Conservation (phyloP, 1,140 invertebrate species). For the Ridgeia piscesae region DNA sequence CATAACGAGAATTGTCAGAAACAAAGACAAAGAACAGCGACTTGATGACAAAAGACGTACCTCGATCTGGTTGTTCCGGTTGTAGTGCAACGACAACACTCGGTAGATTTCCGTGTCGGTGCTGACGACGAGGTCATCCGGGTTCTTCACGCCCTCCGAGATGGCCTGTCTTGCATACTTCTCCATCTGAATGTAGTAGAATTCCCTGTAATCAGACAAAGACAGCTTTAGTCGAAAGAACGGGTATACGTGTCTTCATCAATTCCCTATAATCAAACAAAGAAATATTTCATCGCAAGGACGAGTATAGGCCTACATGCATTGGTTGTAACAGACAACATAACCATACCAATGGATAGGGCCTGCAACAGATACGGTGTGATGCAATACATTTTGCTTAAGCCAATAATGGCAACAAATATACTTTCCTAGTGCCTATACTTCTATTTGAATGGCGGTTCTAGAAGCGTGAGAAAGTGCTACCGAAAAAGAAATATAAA, state of each 20-base stretch:
- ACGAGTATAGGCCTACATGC: no score
- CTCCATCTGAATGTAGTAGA: conserved; percentile 99
- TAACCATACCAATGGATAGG: not conserved
- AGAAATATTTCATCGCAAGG: not conserved
- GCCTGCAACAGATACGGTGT: not conserved
- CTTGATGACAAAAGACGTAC: conserved; percentile 60
- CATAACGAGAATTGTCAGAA: not conserved
- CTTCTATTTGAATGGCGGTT: no score
- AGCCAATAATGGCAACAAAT: no score
- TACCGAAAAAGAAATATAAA: no score
- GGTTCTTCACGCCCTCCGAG: conserved; percentile 90
- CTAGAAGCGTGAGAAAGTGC: no score
- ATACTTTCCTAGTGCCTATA: no score
- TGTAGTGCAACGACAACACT: conserved; percentile 98
- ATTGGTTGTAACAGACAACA: not conserved
- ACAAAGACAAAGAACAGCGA: not conserved
- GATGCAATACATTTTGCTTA: not conserved
- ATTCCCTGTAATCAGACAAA: conserved; percentile 78
- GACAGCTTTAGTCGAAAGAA: not conserved
- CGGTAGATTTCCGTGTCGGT: conserved; percentile 96
- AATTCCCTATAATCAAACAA: conserved; percentile 82
- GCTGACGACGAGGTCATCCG: conserved; percentile 90
- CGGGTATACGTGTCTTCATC: no score
- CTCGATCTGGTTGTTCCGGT: conserved; percentile 99
- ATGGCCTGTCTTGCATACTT: conserved; percentile 98